Evolutionary conservation across 2,888 invertebrate genomes (phyloP), one percentile per base, ranked within the genome.

Genomic region (Andrena minutula): DNA sequence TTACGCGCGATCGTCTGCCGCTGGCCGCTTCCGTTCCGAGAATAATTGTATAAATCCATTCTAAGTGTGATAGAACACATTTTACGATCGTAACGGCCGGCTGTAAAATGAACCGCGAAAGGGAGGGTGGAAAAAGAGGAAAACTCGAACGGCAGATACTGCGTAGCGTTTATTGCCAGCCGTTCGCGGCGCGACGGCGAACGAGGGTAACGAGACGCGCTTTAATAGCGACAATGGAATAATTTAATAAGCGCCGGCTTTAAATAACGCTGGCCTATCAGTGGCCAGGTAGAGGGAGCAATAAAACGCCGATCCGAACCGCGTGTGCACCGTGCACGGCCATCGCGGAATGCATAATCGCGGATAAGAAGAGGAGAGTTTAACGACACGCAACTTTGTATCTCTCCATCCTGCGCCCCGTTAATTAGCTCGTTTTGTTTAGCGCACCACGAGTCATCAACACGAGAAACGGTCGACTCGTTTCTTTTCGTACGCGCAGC

Each of bases 391-490:
- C 30, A 23, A 41, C 30, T 53, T 73, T 47, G 47, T 23, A 75
- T 66, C 74, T 70, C 26, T 73, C 78, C 23, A 2, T 32, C 41
- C 74, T 10, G n/a, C n/a, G 35, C 5, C 30, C 26, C 16, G 49
- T 71, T 82, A 82, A 82, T 82, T 82, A 82, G 56, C 66, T 61
- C 80, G 70, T 80, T 79, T 75, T 75, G 75, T 75, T 79, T 70
- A 60, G 65, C 35, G 49, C 56, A 23, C 20, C 41, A 35, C 61
- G 78, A 53, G 68, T 78, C 72, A 77, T 80, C 68, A 66, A 58
- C 71, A 56, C 32, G 64, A 49, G 60, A 41, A 30, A 41, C 41
- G 41, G 16, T 41, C 41, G 41, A 41, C 41, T 41, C 53, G 64
- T 51, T 41, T 51, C 7, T 26, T 63, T 30, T 47, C 61, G 23